Base-by-base conservation (phyloP, 2,113 vertebrate genomes). In the Myrmecobius fasciatus region DNA sequence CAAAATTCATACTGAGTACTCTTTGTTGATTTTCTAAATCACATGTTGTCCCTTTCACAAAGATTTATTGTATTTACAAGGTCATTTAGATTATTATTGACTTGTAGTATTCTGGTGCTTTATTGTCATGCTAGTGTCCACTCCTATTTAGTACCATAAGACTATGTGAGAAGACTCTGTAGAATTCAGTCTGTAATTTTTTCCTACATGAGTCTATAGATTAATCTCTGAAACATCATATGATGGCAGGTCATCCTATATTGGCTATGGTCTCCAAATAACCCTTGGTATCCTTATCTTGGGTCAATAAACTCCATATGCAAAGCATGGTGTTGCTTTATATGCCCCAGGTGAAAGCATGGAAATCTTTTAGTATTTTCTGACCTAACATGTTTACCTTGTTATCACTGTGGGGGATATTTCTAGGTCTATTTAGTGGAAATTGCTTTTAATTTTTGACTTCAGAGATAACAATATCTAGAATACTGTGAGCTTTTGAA, bases 381-480 rank as follows among this genome's bases (percentile, higher is more conserved):
- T 91, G n/a, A 93, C 56, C 31, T 67, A 90, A 46, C 52, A n/a
- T 47, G 46, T 88, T 94, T 97, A 90, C 28, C n/a, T 93, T 96
- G 56, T 49, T 89, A 20, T 56, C 52, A 36, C 25, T 54, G 46
- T 83, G 52, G 56, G 11, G 92, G 49, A 49, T 49, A 49, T n/a
- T 95, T 97, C 95, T 43, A 89, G 52, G 56, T 31, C 88, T 52
- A 46, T 92, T 93, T 96, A 60, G n/a, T 83, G n/a, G 67, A 43
- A 22, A 83, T 83, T 20, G 8, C 17, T 83, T 83, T 24, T 43
- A 43, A 83, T 83, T 83, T 83, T n/a, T 83, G n/a, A 20, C 43
- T 83, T 43, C 36, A 83, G 8, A 8, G n/a, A 7, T 83, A 83
- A 12, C 10, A 67, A 31, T 43, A 8, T 0, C 20, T 43, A 83